Evolutionary conservation across 2,888 invertebrate species (phyloP), one percentile per base, ranked within the genome.

Genomic region (Macrosiphum euphorbiae): DNA sequence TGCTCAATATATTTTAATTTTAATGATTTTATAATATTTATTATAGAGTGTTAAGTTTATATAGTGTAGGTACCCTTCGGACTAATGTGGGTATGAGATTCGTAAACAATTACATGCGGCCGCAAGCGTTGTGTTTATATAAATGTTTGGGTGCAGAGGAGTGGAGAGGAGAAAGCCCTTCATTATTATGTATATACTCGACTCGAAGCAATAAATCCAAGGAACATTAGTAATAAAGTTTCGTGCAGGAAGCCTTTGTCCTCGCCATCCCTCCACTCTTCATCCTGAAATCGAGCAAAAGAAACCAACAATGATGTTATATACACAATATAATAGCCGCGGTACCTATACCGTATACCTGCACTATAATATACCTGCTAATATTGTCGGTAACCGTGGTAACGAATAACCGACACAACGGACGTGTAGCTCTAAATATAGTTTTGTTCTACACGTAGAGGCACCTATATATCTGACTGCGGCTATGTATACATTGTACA

Each of bases 11-110:
- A 52, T 52, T 52, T 16, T n/a, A 61, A 61, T 61, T 61, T 0
- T 67, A n/a, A 13, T 67, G n/a, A 7, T 67, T 16, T n/a, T n/a
- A 0, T n/a, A n/a, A 67, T n/a, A n/a, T n/a, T n/a, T n/a, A 11
- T 67, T n/a, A 67, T n/a, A n/a, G 61, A n/a, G n/a, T 13, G 61
- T 61, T n/a, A 67, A 67, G n/a, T 67, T n/a, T 67, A n/a, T 16
- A 61, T n/a, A n/a, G n/a, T n/a, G n/a, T n/a, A n/a, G n/a, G n/a
- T n/a, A 67, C 67, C 67, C 67, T 67, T 67, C 67, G 67, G 67
- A 67, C n/a, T 67, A 67, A 67, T 67, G 67, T 16, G 67, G n/a
- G n/a, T n/a, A n/a, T n/a, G 67, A n/a, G 16, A n/a, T n/a, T 67
- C n/a, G n/a, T 67, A 67, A 67, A 67, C n/a, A 67, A 67, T 67